Conservation (phyloP, 2,888 invertebrate species). For the Boloria euphrosyne region DNA sequence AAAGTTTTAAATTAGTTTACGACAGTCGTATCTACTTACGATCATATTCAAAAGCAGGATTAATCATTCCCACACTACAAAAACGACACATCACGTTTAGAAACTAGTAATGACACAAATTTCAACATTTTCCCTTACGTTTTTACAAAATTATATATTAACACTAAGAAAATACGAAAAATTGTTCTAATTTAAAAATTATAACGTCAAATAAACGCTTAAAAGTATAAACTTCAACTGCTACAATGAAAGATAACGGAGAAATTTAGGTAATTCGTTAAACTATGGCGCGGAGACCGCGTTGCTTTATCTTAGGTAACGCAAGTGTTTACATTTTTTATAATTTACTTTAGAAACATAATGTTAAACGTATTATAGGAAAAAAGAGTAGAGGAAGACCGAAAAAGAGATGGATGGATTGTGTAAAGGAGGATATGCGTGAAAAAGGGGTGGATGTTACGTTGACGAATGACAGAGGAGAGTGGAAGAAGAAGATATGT, state of each 20-base stretch:
- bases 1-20: background rate
- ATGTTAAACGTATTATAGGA: no score
- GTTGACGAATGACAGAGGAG: no score
- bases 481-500: no score
- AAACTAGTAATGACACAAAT: background rate
- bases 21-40: conserved; percentile 56
- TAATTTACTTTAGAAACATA: conserved; percentile 2
- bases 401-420: no score
- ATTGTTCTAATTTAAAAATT: background rate
- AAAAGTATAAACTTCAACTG: no score
- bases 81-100: conserved; percentile 6
- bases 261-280: conserved; percentile 12
- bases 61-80: conserved; percentile 56
- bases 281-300: conserved; percentile 12
- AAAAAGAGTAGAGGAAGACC: no score
- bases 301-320: conserved; percentile 12
- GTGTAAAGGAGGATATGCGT: no score
- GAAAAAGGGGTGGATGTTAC: no score
- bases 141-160: background rate
- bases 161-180: background rate
- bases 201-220: background rate
- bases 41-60: conserved; percentile 79
- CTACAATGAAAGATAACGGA: conserved; percentile 3
- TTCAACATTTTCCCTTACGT: background rate
- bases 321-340: conserved; percentile 13